Evolutionary conservation across 2,113 vertebrate species (phyloP).

Genomic region (Pionites leucogaster): DNA sequence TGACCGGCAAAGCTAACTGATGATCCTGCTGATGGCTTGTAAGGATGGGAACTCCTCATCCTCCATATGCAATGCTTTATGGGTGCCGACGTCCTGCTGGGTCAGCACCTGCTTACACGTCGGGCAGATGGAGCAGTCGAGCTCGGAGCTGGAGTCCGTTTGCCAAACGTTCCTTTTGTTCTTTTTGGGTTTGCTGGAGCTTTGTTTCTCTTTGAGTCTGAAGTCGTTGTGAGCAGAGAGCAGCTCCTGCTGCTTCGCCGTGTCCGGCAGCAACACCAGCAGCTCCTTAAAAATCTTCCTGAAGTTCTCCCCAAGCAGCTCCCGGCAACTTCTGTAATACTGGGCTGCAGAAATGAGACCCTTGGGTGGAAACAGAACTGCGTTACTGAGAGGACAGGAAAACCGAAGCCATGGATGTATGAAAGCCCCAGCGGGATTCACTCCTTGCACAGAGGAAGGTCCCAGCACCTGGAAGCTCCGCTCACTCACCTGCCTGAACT

Average conservation of each 20-base stretch:
- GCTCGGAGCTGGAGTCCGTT: constrained; percentile 67
- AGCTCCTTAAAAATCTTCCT: constrained; percentile 91
- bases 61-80: constrained; percentile 86
- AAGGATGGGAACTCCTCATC: constrained; percentile 94
- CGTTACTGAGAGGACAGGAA: not conserved
- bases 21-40: constrained; percentile 91
- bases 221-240: constrained; percentile 88
- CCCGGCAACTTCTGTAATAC: constrained; percentile 87
- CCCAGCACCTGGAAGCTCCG: rapidly evolving
- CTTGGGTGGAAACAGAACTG: constrained; percentile 62
- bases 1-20: constrained; percentile 81
- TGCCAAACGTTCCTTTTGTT: constrained; percentile 89
- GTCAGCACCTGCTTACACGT: constrained; percentile 93
- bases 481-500: constrained; percentile 92
- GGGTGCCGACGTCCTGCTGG: constrained; percentile 84
- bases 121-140: constrained; percentile 91
- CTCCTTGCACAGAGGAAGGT: not conserved
- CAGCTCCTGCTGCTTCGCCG: constrained; percentile 92
- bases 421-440: not conserved
- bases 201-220: constrained; percentile 77
- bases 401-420: not conserved
- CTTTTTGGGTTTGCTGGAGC: constrained; percentile 79
- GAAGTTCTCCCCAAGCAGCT: constrained; percentile 91
- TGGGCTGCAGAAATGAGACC: constrained; percentile 88
- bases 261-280: constrained; percentile 92